Conservation (phyloP, 2,113 vertebrate genomes). For the Pygoscelis adeliae region DNA sequence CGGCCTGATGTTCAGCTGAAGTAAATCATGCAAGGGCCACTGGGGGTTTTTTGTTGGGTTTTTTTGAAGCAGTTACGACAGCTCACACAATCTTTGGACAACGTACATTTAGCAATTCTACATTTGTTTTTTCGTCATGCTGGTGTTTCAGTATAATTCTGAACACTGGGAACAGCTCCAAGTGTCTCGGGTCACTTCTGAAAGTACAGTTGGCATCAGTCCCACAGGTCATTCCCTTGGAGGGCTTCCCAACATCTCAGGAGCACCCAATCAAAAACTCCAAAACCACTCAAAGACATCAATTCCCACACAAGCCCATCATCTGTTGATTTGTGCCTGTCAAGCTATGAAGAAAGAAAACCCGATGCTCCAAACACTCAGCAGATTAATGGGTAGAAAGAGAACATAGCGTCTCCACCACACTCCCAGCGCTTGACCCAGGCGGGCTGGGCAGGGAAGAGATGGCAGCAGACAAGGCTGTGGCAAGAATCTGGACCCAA, state of each 20-base stretch:
- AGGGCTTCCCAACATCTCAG: neutral
- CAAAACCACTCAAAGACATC: neutral
- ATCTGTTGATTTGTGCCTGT: neutral
- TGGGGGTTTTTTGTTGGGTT: neutral
- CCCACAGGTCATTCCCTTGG: constrained; percentile 54
- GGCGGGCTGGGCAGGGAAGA: neutral
- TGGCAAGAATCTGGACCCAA: neutral
- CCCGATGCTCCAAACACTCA: neutral
- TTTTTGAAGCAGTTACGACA: neutral
- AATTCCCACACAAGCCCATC: neutral
- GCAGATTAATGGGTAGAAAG: neutral
- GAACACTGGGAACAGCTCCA: neutral
- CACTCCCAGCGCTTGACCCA: neutral
- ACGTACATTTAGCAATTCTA: constrained; percentile 43
- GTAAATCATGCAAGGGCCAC: neutral
- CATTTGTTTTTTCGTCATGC: constrained; percentile 48
- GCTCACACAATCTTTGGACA: neutral
- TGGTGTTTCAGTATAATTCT: constrained; percentile 35
- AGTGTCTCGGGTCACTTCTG: constrained; percentile 42
- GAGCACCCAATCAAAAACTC: neutral
- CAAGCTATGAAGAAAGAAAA: neutral
- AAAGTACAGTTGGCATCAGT: constrained; percentile 47
- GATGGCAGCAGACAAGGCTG: neutral
- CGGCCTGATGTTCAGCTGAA: neutral
- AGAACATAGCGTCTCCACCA: neutral